These are phyloP conservation scores for Stercorarius parasiticus DNA, from an alignment of 2,113 vertebrate genomes.

Conservation along the genomic window DNA sequence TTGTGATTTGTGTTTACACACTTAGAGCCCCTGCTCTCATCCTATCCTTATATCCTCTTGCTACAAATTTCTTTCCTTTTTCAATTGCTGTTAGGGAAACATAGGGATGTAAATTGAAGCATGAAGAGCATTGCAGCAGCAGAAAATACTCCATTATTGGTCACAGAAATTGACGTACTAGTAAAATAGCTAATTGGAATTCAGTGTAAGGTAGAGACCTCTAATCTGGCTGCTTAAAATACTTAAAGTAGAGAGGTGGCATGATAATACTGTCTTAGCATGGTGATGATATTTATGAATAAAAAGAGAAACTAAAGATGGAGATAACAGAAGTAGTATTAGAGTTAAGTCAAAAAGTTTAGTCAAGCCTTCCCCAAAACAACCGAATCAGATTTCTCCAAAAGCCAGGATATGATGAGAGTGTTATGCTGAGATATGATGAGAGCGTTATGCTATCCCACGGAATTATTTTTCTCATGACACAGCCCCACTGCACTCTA, in stretches of 20 bases:
- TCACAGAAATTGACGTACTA: not conserved
- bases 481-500: not conserved
- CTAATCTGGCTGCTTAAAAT: not conserved
- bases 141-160: not conserved
- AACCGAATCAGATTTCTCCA: not conserved
- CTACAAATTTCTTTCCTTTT: not conserved
- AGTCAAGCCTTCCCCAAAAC: not conserved
- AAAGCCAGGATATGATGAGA: not conserved
- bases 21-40: not conserved
- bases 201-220: not conserved
- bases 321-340: not conserved
- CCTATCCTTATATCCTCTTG: not conserved
- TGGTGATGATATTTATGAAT: not conserved
- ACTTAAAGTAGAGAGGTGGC: not conserved
- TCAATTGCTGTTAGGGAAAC: not conserved
- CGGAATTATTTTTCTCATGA: not conserved
- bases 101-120: not conserved
- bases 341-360: not conserved
- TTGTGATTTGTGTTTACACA: not conserved
- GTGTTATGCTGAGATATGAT: not conserved
- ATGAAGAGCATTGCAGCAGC: not conserved
- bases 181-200: not conserved
- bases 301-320: not conserved
- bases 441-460: not conserved
- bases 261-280: not conserved